A percentile compares a stretch with the other conserved stretches of the same genome.
Evolutionary conservation across 2,797 vertebrate genomes (phyloP).

Genomic region (Neostethus bicornis): DNA sequence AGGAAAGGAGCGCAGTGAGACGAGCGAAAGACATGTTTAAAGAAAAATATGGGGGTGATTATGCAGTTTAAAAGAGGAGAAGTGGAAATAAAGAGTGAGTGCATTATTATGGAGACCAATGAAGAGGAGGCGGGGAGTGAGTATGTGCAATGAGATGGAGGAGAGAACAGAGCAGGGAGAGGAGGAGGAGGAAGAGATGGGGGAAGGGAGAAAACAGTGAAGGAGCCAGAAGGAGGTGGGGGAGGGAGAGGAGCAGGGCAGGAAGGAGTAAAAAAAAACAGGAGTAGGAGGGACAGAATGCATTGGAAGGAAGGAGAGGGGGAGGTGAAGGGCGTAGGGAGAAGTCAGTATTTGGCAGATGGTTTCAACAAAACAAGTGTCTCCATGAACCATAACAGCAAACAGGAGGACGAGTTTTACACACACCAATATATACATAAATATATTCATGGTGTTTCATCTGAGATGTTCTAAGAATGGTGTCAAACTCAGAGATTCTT

Average conservation of each 20-base stretch:
- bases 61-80: conserved; percentile 39
- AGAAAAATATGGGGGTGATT: conserved; percentile 21
- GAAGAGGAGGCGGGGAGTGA: conserved; percentile 26
- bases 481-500: too few species aligned
- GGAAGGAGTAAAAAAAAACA: conserved; percentile 58
- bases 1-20: conserved; percentile 57
- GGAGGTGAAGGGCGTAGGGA: conserved; percentile 74
- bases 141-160: conserved; percentile 33
- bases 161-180: conserved; percentile 32
- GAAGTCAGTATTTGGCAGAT: conserved; percentile 77
- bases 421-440: conserved; percentile 3
- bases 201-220: conserved; percentile 32
- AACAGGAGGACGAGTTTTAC: conserved; percentile 18
- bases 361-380: conserved; percentile 79
- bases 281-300: conserved; percentile 77
- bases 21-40: conserved; percentile 44
- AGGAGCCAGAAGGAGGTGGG: conserved; percentile 30
- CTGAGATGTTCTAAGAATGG: too few species aligned
- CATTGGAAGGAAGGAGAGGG: conserved; percentile 54
- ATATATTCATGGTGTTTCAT: background rate
- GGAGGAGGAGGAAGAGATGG: conserved; percentile 33
- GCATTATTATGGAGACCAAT: conserved; percentile 60
- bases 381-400: conserved; percentile 55
- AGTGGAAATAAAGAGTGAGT: conserved; percentile 51
- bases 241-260: conserved; percentile 27